A percentile compares a stretch with the other conserved stretches of the same genome.
Conservation (phyloP, 2,113 vertebrate genomes). For the Thryonomys swinderianus region DNA sequence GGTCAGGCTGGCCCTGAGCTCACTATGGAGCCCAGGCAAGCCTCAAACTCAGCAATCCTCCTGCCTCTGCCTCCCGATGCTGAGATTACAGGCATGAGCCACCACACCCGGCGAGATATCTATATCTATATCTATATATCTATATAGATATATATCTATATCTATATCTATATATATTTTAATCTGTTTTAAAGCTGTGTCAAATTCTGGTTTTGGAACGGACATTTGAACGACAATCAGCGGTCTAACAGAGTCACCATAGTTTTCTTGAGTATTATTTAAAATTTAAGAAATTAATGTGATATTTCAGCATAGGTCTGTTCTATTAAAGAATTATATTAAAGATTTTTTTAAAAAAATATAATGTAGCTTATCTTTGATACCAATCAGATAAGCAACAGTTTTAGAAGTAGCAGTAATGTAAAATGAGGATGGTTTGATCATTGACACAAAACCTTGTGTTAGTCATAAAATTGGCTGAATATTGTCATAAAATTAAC, state of each 20-base stretch:
- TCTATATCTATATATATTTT: too few species aligned
- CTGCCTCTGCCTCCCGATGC: too few species aligned
- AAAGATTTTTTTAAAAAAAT: not conserved
- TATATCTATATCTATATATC: too few species aligned
- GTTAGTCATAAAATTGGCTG: not conserved
- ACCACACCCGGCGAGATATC: too few species aligned
- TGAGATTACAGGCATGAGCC: too few species aligned
- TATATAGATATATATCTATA: too few species aligned
- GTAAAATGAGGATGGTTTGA: not conserved
- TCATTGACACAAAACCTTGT: not conserved
- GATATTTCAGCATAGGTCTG: not conserved
- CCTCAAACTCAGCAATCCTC: too few species aligned
- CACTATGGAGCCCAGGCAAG: too few species aligned
- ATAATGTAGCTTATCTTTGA: not conserved
- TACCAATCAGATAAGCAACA: not conserved
- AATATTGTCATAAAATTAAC: too few species aligned
- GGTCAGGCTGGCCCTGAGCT: too few species aligned
- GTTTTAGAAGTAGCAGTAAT: not conserved
- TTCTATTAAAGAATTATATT: not conserved
- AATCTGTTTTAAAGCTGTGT: not conserved
- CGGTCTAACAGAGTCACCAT: not conserved
- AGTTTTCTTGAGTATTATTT: not conserved
- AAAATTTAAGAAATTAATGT: not conserved
- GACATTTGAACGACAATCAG: not conserved
- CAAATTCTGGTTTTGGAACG: not conserved